Evolutionary conservation across 2,888 invertebrate genomes (phyloP), one percentile per base, ranked within the genome.

Genomic region (Standfussiana lucernea): DNA sequence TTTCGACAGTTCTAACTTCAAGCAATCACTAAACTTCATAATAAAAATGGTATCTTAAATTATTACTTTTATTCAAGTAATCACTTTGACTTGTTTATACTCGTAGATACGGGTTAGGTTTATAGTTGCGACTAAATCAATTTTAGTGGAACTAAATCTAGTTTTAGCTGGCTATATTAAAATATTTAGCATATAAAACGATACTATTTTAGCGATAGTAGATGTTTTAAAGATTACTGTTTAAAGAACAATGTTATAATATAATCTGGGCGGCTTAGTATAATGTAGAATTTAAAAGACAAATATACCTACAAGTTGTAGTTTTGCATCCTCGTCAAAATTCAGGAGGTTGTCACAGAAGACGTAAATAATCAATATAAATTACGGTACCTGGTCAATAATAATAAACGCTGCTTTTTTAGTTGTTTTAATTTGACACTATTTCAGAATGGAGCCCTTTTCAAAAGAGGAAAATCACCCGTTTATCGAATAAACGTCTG

Each of bases 61-160:
- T 47, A 50, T 50, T 50, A 24, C 10, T 56, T 28, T 56, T 15
- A 56, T 15, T 28, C 24, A 50, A 50, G 5, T 53, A 5, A 53
- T n/a, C n/a, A 53, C 13, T 56, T 56, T 56, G 28, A 28, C 5
- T 11, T 24, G 50, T 24, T 24, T 15, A 15, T 13, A n/a, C n/a
- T n/a, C n/a, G n/a, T n/a, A n/a, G 13, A 53, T 53, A n/a, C n/a
- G n/a, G 53, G 5, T 53, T n/a, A n/a, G n/a, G 11, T 53, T 2
- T n/a, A n/a, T n/a, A 56, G 2, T 56, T 28, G 15, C 56, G 56
- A 28, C 28, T 56, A 56, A 56, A 47, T 62, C n/a, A 24, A 21
- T 2, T 72, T 89, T 97, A 37, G 95, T 96, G 4, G 95, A 37
- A 96, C 90, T 96, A 92, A 92, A 86, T 6, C 18, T 1, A 59